Conservation (phyloP, 2,888 invertebrate species). For the Nycteola revayana region DNA sequence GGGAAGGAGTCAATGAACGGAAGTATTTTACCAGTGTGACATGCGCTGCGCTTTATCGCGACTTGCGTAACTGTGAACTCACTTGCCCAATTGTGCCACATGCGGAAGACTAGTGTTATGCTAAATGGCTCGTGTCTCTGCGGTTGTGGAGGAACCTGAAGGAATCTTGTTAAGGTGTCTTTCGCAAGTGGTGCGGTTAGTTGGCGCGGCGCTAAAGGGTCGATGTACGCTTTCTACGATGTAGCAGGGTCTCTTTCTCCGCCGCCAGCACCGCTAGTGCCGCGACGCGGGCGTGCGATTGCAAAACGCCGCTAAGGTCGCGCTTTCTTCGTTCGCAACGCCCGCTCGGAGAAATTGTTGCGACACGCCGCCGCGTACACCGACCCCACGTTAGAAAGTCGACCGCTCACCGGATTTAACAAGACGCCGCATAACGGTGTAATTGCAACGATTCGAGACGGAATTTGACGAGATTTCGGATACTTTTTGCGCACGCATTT, state of each 20-base stretch:
- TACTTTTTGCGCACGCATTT: conserved; percentile 76
- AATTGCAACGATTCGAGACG: conserved; percentile 75
- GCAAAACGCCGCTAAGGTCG: conserved; percentile 79
- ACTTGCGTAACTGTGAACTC: conserved; percentile 67
- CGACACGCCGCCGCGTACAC: conserved; percentile 76
- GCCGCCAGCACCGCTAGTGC: conserved; percentile 27
- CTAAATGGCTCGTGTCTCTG: conserved; percentile 47
- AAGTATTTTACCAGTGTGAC: conserved; percentile 79
- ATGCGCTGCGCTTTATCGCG: conserved; percentile 70
- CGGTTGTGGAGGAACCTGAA: conserved; percentile 39
- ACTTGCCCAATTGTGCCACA: conserved; percentile 65
- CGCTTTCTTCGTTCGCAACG: conserved; percentile 81
- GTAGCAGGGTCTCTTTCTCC: conserved; percentile 52
- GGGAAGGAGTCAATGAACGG: conserved; percentile 81
- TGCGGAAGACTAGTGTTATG: conserved; percentile 44
- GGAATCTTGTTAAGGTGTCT: conserved; percentile 60
- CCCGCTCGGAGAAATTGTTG: conserved; percentile 79
- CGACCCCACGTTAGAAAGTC: conserved; percentile 82
- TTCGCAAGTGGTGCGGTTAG: conserved; percentile 55
- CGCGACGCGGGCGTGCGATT: conserved; percentile 57
- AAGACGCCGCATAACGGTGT: conserved; percentile 74
- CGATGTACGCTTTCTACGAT: conserved; percentile 70
- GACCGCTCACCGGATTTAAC: conserved; percentile 80
- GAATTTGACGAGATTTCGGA: conserved; percentile 68
- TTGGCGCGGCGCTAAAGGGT: conserved; percentile 35